Percentiles rank a stretch among this genome's conserved stretches.
Conservation (phyloP, 35 echinoderm and acorn worm genomes). For the Apostichopus parvimensis region DNA sequence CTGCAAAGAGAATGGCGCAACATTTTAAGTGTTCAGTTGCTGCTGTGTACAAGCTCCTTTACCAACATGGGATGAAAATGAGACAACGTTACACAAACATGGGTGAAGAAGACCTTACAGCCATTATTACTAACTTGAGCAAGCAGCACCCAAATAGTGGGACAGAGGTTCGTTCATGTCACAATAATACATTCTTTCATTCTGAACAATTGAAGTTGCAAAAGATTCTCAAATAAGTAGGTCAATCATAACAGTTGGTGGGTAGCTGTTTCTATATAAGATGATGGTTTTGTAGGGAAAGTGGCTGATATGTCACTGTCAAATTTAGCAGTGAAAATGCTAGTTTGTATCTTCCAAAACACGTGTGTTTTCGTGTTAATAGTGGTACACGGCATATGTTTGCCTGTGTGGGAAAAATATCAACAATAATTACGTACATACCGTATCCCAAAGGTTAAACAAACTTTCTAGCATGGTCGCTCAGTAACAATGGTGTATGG, state of each 20-base stretch:
- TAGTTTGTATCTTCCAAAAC: not conserved
- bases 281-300: not conserved
- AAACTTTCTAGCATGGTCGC: too few species aligned
- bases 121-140: not conserved
- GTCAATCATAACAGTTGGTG: not conserved
- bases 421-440: not conserved
- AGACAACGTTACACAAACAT: conserved; percentile 29
- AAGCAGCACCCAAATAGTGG: conserved; percentile 29
- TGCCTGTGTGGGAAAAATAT: too few species aligned
- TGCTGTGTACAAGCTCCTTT: conserved; percentile 4
- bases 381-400: too few species aligned
- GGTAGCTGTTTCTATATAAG: not conserved
- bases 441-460: too few species aligned
- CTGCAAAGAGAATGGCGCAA: conserved; percentile 28
- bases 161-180: not conserved
- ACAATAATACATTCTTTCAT: not conserved
- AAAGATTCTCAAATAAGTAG: too few species aligned
- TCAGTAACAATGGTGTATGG: too few species aligned
- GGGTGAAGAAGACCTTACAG: not conserved
- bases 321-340: too few species aligned
- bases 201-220: too few species aligned
- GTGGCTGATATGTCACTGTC: too few species aligned
- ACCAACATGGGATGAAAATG: conserved; percentile 2
- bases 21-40: conserved; percentile 17
- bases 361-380: too few species aligned